Conservation (phyloP, 37 sponge, comb jelly and placozoan species). For the Hormiphora californensis region DNA sequence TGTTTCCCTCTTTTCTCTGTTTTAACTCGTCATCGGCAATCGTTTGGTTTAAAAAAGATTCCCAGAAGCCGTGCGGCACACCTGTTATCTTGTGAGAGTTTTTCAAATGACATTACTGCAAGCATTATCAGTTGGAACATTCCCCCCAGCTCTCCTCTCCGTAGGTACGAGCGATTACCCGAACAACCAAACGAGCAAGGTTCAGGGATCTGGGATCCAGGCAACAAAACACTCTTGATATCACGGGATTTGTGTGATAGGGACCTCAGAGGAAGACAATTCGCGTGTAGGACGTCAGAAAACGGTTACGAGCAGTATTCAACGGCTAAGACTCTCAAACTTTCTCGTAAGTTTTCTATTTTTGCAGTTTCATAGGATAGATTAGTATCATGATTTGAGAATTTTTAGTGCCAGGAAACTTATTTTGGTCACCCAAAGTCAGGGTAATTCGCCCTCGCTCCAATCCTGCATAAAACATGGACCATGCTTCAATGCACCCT, state of each 20-base stretch:
- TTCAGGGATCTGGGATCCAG: slow-evolving; percentile 23
- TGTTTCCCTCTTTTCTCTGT: too few species aligned
- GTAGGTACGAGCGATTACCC: neutral
- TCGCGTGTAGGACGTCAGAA: slow-evolving; percentile 17
- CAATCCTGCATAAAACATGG: too few species aligned
- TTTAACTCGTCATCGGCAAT: too few species aligned
- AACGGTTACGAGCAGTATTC: slow-evolving; percentile 43
- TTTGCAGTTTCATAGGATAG: neutral
- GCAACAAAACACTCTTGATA: slow-evolving; percentile 38
- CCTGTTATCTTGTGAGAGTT: too few species aligned
- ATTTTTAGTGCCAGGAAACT: neutral
- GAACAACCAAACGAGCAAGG: neutral
- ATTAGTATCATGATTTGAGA: neutral
- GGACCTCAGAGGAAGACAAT: neutral
- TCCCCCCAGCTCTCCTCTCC: too few species aligned
- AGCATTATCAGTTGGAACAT: too few species aligned
- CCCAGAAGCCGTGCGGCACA: too few species aligned
- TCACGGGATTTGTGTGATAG: neutral
- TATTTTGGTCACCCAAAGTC: neutral
- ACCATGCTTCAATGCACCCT: too few species aligned
- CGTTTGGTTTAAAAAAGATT: too few species aligned
- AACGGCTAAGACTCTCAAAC: neutral
- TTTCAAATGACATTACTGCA: too few species aligned
- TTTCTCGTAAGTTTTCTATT: slow-evolving; percentile 17
- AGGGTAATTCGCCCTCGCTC: too few species aligned